Base-by-base conservation (phyloP, 2,888 invertebrate genomes). In the Parthenolecanium corni region DNA sequence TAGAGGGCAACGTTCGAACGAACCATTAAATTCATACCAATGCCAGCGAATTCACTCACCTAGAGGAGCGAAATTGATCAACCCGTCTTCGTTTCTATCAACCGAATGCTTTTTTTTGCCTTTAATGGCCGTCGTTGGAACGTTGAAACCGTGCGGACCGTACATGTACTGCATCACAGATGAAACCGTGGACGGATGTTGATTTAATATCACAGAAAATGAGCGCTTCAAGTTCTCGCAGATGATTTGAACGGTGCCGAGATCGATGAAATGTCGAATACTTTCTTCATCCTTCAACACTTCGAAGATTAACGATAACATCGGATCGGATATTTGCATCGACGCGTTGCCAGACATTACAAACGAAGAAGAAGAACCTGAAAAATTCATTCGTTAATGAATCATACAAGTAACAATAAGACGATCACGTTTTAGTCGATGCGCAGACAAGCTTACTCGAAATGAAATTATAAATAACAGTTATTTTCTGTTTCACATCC, bases 51-150 rank as follows among this genome's bases (percentile, higher is more conserved):
- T 49, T 2, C 18, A 46, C 20, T 54, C 72, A 79, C 89, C 91
- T 38, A 90, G 79, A 0, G 93, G 93, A 2, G 93, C 93, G 72
- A 93, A 92, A 74, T 94, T 94, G 53, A 89, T 80, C 18, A 92
- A 76, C 2, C 88, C 87, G 69, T 88, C 85, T n/a, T 80, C 78
- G 69, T 89, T 89, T 24, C 80, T 73, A 62, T 71, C 71, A 44
- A 69, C 74, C 62, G 71, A 70, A 14, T 70, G 70, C 66, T 73
- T 74, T 65, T 61, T 67, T 49, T 9, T 76, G 38, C 53, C 53
- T 54, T 53, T 63, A 16, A 24, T 53, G 25, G 52, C 51, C 18
- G 44, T 53, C 74, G 25, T 75, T 72, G 1, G 78, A 76, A 1
- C 79, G 76, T 1, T 77, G 76, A 42, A 65, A 78, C 78, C 73